Conservation (phyloP, 1,140 invertebrate species). For the Lithobius niger region DNA sequence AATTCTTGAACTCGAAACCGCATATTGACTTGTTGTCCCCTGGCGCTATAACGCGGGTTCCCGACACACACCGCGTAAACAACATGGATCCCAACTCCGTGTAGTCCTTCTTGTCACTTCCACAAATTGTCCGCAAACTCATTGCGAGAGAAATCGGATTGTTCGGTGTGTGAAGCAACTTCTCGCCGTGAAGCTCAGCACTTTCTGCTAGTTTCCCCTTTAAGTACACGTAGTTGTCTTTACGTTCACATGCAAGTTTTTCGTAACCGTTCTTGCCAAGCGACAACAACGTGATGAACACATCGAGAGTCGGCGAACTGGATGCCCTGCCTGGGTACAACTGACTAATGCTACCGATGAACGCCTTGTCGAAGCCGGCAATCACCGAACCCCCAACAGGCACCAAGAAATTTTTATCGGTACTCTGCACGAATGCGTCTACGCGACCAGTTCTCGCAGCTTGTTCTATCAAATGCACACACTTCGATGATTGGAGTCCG, state of each 20-base stretch:
- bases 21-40: constrained; percentile 42
- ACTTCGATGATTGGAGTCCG: constrained; percentile 60
- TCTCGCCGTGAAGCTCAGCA: constrained; percentile 46
- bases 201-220: constrained; percentile 42
- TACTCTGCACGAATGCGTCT: constrained; percentile 72
- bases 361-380: constrained; percentile 52
- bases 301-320: constrained; percentile 54
- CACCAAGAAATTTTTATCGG: constrained; percentile 79
- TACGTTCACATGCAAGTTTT: constrained; percentile 46
- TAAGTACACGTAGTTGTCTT: constrained; percentile 51
- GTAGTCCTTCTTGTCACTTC: constrained; percentile 35
- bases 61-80: constrained; percentile 54
- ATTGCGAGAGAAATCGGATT: constrained; percentile 65
- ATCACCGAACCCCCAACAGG: constrained; percentile 76
- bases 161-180: constrained; percentile 46
- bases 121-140: neutral
- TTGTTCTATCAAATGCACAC: constrained; percentile 57
- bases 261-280: constrained; percentile 55
- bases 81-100: constrained; percentile 55
- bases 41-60: constrained; percentile 42
- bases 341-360: constrained; percentile 52
- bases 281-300: constrained; percentile 65
- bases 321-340: constrained; percentile 67
- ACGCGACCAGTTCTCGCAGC: constrained; percentile 45
- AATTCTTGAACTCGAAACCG: constrained; percentile 40